Conservation (phyloP, 2,888 invertebrate genomes). For the Lycophotia porphyrea region DNA sequence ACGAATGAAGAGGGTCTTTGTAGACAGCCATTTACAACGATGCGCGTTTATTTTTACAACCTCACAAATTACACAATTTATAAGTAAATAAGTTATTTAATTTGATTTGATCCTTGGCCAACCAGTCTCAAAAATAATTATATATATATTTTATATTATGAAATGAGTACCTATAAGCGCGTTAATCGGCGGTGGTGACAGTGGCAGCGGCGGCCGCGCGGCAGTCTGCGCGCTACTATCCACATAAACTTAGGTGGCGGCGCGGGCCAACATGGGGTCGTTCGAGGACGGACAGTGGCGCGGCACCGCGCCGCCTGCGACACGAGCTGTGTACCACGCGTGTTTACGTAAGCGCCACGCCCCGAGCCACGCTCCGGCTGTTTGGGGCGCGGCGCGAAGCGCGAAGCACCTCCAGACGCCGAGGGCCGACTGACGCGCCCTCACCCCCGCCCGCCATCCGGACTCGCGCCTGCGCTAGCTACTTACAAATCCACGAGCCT, state of each 20-base stretch:
- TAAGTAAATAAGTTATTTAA: neutral
- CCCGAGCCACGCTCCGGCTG: conserved; percentile 89
- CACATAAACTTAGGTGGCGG: conserved; percentile 85
- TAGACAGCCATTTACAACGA: conserved; percentile 11
- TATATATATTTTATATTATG: conserved; percentile 13
- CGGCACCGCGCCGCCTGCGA: conserved; percentile 85
- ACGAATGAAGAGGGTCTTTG: conserved; percentile 4
- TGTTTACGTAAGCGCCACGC: conserved; percentile 91
- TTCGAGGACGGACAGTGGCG: conserved; percentile 87
- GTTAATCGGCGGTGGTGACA: conserved; percentile 82
- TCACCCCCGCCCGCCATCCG: conserved; percentile 74
- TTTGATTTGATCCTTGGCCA: neutral
- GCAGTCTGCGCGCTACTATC: conserved; percentile 79
- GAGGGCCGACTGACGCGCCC: conserved; percentile 88
- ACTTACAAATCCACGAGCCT: conserved; percentile 79
- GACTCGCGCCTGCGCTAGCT: conserved; percentile 82
- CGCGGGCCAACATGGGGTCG: conserved; percentile 88
- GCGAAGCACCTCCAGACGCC: conserved; percentile 88
- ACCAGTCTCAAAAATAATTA: neutral
- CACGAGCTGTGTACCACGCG: conserved; percentile 82
- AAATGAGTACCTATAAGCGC: conserved; percentile 87
- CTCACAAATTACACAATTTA: conserved; percentile 4
- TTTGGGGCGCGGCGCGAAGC: conserved; percentile 89
- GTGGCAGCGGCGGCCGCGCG: conserved; percentile 86
- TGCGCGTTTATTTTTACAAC: conserved; percentile 26